Evolutionary conservation across 2,113 vertebrate species (phyloP).

Genomic region (human (Homo sapiens)): GRCh38 chr6:114596001-114596500

Average conservation of each 20-base stretch:
- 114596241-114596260: conserved; percentile 13
- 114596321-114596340: conserved; percentile 37
- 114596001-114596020: not conserved
- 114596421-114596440: not conserved
- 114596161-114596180: not conserved
- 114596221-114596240: conserved; percentile 37
- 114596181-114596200: not conserved
- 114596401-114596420: not conserved
- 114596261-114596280: conserved; percentile 43
- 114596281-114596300: conserved; percentile 54
- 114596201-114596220: not conserved
- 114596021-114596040: conserved; percentile 36
- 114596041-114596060: not conserved
- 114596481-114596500: not conserved
- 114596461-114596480: not conserved
- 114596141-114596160: not conserved
- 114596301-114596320: not conserved
- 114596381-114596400: not conserved
- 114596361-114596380: conserved; percentile 45
- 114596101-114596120: conserved; percentile 47
- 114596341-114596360: conserved; percentile 52
- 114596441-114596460: not conserved
- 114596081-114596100: conserved; percentile 24
- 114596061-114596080: conserved; percentile 44
- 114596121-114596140: conserved; percentile 26